Conservation (phyloP, 2,113 vertebrate species). For the Hydropotes inermis region DNA sequence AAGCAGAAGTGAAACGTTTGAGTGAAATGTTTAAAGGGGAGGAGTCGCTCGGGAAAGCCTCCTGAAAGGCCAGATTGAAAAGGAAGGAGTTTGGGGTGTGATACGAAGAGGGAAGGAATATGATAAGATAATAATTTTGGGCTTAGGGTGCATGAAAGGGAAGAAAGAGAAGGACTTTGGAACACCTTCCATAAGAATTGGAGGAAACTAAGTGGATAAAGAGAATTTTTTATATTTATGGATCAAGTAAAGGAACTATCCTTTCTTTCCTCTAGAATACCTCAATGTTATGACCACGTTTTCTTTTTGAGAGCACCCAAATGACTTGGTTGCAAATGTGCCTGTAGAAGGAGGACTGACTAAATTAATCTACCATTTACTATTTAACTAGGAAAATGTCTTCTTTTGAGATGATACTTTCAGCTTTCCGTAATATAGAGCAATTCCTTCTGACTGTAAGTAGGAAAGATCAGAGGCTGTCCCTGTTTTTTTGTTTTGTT, state of each 20-base stretch:
- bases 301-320: neutral
- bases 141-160: neutral
- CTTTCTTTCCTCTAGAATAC: neutral
- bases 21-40: neutral
- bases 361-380: neutral
- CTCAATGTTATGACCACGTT: neutral
- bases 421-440: neutral
- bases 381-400: neutral
- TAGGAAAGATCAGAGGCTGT: neutral
- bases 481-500: neutral
- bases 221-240: neutral
- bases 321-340: neutral
- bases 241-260: neutral
- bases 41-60: neutral
- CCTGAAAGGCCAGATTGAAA: neutral
- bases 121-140: neutral
- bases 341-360: neutral
- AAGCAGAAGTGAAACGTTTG: neutral
- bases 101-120: neutral
- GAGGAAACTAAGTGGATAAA: neutral
- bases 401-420: neutral
- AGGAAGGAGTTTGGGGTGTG: neutral
- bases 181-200: neutral
- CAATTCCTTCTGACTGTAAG: neutral
- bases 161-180: neutral